Percentiles rank a stretch among this genome's conserved stretches.
These are phyloP conservation scores for Oreochromis aureus DNA, from an alignment of 2,113 vertebrate species.

Conservation along the genomic window DNA sequence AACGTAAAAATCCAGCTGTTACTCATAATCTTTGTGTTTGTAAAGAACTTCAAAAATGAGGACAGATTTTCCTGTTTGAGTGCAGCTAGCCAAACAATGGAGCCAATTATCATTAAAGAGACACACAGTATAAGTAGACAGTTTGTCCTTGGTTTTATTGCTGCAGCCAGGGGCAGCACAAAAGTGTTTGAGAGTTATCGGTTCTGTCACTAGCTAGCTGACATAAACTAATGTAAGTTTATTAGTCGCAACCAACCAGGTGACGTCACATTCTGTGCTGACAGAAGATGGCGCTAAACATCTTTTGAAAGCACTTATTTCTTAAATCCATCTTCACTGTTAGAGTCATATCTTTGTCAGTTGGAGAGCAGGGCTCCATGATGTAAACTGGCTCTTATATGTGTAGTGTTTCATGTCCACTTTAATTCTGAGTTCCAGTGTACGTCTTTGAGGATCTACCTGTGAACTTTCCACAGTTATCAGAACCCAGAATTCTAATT, in stretches of 20 bases:
- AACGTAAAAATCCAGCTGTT: background rate
- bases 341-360: background rate
- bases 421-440: background rate
- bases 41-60: background rate
- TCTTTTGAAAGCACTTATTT: background rate
- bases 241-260: background rate
- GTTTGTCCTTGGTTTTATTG: background rate
- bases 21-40: background rate
- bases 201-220: background rate
- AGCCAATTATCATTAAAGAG: background rate
- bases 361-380: background rate
- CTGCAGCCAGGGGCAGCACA: background rate
- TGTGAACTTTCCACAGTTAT: background rate
- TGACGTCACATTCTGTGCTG: background rate
- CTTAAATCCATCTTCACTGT: background rate
- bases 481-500: background rate
- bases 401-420: background rate
- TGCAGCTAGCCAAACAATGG: background rate
- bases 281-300: fast-evolving
- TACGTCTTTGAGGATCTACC: background rate
- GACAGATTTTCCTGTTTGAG: background rate
- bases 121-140: background rate
- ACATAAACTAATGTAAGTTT: background rate
- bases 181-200: fast-evolving
- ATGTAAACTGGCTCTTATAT: fast-evolving